phyloP scores from a whole-genome alignment of 2,113 vertebrate species.

The Nicator chloris region DNA sequence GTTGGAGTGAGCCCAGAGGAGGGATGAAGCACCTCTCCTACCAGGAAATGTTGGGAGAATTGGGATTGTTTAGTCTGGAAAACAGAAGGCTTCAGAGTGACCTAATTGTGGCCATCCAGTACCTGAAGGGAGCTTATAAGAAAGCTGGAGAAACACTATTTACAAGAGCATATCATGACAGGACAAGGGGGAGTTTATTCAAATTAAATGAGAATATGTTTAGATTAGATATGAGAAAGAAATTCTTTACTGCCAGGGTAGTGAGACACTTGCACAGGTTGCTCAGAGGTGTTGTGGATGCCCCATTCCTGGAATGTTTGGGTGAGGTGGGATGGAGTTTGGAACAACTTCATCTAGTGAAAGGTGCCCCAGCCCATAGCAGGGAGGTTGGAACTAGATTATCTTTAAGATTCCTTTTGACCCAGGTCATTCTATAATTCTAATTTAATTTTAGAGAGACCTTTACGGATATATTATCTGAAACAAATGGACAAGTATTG shows the following conservation, averaged over 20 bases:
- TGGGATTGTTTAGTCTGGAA: neutral
- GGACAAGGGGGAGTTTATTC: neutral
- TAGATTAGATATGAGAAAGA: neutral
- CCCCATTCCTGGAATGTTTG: neutral
- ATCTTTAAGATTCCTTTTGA: neutral
- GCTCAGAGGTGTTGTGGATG: neutral
- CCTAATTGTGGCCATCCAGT: too few relatives aligned
- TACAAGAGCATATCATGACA: neutral
- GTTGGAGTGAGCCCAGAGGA: fast-evolving
- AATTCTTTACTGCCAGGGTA: neutral
- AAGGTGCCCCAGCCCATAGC: neutral
- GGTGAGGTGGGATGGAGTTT: neutral
- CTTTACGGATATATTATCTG: neutral
- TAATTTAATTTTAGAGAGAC: neutral
- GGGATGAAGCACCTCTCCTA: neutral
- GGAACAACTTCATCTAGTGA: neutral
- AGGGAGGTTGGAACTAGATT: neutral
- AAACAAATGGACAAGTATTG: neutral
- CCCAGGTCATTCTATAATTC: neutral
- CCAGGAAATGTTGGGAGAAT: neutral
- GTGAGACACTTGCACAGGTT: neutral
- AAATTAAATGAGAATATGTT: neutral
- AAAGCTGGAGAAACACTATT: neutral
- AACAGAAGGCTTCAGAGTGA: neutral
- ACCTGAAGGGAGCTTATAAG: neutral